Evolutionary conservation across 2,113 vertebrate genomes (phyloP).

Genomic region (Prietella phreatophila): DNA sequence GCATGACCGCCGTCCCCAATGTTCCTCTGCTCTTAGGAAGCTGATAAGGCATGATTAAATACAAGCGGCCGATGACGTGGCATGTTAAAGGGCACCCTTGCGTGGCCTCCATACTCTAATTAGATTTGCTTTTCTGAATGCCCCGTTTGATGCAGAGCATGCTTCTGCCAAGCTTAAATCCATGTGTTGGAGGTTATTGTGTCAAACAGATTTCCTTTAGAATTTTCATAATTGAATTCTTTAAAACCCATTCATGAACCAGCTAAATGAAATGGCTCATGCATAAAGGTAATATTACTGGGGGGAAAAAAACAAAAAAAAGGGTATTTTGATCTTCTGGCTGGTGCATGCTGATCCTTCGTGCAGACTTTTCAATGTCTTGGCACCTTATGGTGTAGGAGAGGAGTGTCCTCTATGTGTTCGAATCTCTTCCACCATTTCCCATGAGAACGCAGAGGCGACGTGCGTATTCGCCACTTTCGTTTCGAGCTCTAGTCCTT

Average conservation of each 20-base stretch:
- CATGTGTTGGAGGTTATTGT: not conserved
- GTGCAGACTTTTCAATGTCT: not conserved
- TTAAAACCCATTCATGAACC: not conserved
- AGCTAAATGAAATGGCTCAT: not conserved
- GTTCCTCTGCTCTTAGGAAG: slow-evolving; percentile 23
- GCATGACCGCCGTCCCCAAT: slow-evolving; percentile 28
- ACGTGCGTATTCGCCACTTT: not conserved
- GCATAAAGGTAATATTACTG: not conserved
- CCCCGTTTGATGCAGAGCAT: slow-evolving; percentile 4
- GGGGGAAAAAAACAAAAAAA: not conserved
- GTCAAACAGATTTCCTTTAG: not conserved
- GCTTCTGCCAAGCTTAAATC: not conserved
- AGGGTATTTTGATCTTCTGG: not conserved
- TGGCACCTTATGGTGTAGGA: not conserved
- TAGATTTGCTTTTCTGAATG: slow-evolving; percentile 37
- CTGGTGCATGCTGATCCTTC: not conserved
- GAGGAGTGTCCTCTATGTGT: slow-evolving; percentile 10
- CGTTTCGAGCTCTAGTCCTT: not conserved
- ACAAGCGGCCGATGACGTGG: slow-evolving; percentile 15
- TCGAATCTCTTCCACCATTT: slow-evolving; percentile 3
- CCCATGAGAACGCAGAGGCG: not conserved
- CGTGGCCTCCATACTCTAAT: slow-evolving; percentile 36
- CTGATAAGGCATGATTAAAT: slow-evolving; percentile 50
- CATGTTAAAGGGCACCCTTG: slow-evolving; percentile 33
- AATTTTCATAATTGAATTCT: not conserved